Base-by-base conservation (phyloP, 2,113 vertebrate species). In the Eira barbara region DNA sequence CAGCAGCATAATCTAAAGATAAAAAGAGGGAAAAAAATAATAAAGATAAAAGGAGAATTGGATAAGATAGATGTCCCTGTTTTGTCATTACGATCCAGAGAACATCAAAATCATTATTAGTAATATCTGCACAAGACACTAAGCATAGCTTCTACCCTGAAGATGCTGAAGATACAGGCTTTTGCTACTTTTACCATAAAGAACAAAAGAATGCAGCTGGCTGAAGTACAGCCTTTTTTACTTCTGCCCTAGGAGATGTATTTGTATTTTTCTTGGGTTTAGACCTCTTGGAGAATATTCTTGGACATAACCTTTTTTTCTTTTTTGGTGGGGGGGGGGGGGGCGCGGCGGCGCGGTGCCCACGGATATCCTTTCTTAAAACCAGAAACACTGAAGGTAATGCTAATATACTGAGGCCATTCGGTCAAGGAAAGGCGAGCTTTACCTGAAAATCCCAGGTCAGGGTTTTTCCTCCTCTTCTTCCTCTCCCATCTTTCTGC, bases 401-500 rank as follows among this genome's bases (percentile, higher is more conserved):
- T 27, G 4, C 27, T 71, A n/a, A 36, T 6, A 52, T 39, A 47
- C 65, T 1, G 92, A n/a, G 13, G 20, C 57, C 34, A 21, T 0
- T 69, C 21, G 45, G 47, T 23, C 45, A 59, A 78, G 45, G 18
- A 57, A 71, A 65, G 18, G 45, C 9, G 18, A 85, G 18, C 25
- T 0, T 39, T 80, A 99, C 99, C 99, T 99, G 99, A 99, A 98
- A 99, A 99, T 0, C 99, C 99, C 3, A 99, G 98, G 85, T 99
- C 99, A 0, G 99, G 99, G 59, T 99, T 99, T 90, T 99, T 99
- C 98, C 98, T 99, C 98, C 99, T 99, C 86, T 99, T 99, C 94
- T 99, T 99, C 95, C 99, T 99, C 95, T 99, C 99, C 99, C 99
- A 99, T 1, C 99, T 98, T n/a, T 99, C 99, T 0, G 99, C 99